Evolutionary conservation across 2,888 invertebrate genomes (phyloP).

Genomic region (Volucella bombylans): DNA sequence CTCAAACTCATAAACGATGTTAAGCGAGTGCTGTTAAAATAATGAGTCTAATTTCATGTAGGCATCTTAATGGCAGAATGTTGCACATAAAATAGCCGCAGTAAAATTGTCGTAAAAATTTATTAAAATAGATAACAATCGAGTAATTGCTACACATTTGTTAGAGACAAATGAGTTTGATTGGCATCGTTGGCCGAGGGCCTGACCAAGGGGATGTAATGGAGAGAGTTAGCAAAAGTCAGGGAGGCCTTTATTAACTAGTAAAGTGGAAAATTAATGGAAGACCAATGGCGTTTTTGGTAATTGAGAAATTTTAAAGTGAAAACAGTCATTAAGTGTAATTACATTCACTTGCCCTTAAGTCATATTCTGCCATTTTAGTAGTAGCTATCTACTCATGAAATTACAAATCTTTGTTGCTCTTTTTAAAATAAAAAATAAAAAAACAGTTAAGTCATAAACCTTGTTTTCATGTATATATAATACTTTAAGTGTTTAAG

Average conservation of each 20-base stretch:
- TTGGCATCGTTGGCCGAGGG: neutral
- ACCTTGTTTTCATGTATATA: no score
- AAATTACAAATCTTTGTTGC: no score
- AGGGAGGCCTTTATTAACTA: neutral
- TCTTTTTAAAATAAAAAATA: no score
- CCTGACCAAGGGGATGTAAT: neutral
- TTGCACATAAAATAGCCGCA: slow-evolving; percentile 46
- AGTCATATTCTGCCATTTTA: no score
- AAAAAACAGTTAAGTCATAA: no score
- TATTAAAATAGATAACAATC: slow-evolving; percentile 56
- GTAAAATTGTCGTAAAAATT: slow-evolving; percentile 45
- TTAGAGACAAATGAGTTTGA: slow-evolving; percentile 37
- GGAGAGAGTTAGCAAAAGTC: neutral
- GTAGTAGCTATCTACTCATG: no score
- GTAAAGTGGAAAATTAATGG: no score
- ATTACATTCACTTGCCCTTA: no score
- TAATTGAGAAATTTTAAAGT: no score
- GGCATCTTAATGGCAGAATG: slow-evolving; percentile 25
- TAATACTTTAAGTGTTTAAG: no score
- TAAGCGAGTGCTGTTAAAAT: slow-evolving; percentile 58
- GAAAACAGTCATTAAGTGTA: no score
- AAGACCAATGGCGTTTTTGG: no score
- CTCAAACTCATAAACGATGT: slow-evolving; percentile 31
- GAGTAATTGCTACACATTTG: slow-evolving; percentile 41
- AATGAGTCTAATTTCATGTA: slow-evolving; percentile 50